phyloP scores from a whole-genome alignment of 2,888 invertebrate species.

The Nymphalis c-album region DNA sequence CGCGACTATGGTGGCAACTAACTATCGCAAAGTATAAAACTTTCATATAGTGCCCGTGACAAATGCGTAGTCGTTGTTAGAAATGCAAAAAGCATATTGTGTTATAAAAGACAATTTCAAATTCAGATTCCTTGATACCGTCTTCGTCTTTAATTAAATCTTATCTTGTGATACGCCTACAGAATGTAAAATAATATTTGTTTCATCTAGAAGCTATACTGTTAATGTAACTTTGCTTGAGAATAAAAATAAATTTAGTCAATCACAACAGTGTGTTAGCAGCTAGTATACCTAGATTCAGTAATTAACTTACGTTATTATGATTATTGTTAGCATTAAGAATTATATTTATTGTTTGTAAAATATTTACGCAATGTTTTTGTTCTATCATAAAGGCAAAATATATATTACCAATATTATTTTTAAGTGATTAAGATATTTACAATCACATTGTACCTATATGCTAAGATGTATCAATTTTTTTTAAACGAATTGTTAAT shows the following conservation, averaged over 20 bases:
- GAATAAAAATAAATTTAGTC: slow-evolving; percentile 12
- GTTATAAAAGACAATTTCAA: background rate
- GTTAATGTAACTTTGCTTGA: slow-evolving; percentile 1
- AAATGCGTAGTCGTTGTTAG: background rate
- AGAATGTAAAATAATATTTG: background rate
- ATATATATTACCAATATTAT: background rate
- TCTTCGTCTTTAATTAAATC: no score
- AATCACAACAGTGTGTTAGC: slow-evolving; percentile 22
- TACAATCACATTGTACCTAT: slow-evolving; percentile 3
- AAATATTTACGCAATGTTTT: slow-evolving; percentile 1
- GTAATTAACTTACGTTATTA: slow-evolving; percentile 12
- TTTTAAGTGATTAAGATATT: background rate
- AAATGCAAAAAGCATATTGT: background rate
- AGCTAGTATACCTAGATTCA: slow-evolving; percentile 19
- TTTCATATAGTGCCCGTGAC: slow-evolving; percentile 7
- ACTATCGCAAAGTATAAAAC: slow-evolving; percentile 30
- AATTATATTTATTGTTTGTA: background rate
- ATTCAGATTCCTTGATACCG: background rate
- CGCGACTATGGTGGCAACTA: slow-evolving; percentile 86
- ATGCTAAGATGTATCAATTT: background rate
- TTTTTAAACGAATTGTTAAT: background rate
- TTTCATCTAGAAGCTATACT: background rate
- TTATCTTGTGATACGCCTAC: background rate
- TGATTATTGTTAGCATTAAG: background rate
- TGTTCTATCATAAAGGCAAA: background rate